Evolutionary conservation across 2,797 vertebrate species (phyloP), one percentile per base, ranked within the genome.

Genomic region (Lemur catta): DNA sequence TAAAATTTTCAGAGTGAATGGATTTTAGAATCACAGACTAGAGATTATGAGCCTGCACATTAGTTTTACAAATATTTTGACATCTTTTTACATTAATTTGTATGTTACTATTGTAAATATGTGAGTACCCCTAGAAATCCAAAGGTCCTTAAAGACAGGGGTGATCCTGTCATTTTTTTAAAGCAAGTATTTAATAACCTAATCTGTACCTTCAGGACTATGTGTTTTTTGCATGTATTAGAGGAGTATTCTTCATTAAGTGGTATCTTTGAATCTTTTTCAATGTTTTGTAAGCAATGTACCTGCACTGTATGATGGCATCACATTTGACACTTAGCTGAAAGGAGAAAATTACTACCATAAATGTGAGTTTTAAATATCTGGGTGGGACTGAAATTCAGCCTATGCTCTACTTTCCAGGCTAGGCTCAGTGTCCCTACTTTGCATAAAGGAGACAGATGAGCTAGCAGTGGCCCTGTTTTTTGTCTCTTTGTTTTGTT

Each of bases 51-150:
- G 24, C 18, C 17, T 67, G 0, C 38, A 43, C 3, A 30, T 59
- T 97, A 69, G 24, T 78, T 95, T 72, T 69, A 26, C 35, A 81
- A 84, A 89, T 72, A 84, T 14, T n/a, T 91, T 59, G 33, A 69
- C 6, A 74, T 52, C 33, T 52, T 86, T 90, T 88, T 41, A 59
- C 75, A 80, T 80, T 63, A 6, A 79, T 89, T 86, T 67, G 26
- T 18, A 76, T 52, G 50, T 76, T 33, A 69, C 11, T 84, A 41
- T 65, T 87, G 38, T 17, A 90, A 75, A 79, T 84, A 46, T 74
- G 30, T 74, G 38, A 38, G 26, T 87, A 67, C 2, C 4, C 4
- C 6, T 59, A 33, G 41, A 46, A 76, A 63, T n/a, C 12, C 35
- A 74, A 2, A 94, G 14, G 71, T 92, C n/a, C 12, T 89, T 89